phyloP scores from a whole-genome alignment of 2,888 invertebrate species.

The Eupithecia vulgata region DNA sequence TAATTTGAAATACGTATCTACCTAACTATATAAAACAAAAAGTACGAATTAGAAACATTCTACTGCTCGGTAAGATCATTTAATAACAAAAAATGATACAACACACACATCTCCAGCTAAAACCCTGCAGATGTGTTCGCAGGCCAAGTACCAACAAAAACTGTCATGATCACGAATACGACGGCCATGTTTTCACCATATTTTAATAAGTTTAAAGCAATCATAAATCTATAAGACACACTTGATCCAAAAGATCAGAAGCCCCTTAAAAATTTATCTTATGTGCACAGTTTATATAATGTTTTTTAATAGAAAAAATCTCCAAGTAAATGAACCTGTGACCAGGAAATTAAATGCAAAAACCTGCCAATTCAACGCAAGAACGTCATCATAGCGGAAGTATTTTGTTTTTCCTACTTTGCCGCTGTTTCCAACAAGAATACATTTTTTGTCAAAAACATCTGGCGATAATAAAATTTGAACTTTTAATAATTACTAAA shows the following conservation, averaged over 20 bases:
- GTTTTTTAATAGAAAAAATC: neutral
- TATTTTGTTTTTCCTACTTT: neutral
- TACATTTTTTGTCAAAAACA: neutral
- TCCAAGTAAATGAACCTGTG: neutral
- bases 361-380: neutral
- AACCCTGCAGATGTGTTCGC: slow-evolving; percentile 77
- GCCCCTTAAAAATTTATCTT: neutral
- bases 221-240: neutral
- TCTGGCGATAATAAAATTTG: neutral
- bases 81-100: slow-evolving; percentile 59
- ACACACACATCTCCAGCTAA: slow-evolving; percentile 59
- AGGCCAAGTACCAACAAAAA: slow-evolving; percentile 69
- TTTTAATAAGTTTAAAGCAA: slow-evolving; percentile 10
- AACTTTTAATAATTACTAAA: neutral
- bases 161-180: slow-evolving; percentile 57
- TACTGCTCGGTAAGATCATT: slow-evolving; percentile 53
- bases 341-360: neutral
- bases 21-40: neutral
- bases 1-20: neutral
- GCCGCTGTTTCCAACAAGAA: neutral
- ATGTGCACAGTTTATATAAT: neutral
- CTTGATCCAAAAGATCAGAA: neutral
- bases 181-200: slow-evolving; percentile 16
- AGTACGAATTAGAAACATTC: neutral
- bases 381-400: neutral